Percentiles rank a stretch among this genome's conserved stretches.
These are phyloP conservation scores for Chironomus striatipennis DNA, from an alignment of 1,140 invertebrate genomes.

Conservation along the genomic window DNA sequence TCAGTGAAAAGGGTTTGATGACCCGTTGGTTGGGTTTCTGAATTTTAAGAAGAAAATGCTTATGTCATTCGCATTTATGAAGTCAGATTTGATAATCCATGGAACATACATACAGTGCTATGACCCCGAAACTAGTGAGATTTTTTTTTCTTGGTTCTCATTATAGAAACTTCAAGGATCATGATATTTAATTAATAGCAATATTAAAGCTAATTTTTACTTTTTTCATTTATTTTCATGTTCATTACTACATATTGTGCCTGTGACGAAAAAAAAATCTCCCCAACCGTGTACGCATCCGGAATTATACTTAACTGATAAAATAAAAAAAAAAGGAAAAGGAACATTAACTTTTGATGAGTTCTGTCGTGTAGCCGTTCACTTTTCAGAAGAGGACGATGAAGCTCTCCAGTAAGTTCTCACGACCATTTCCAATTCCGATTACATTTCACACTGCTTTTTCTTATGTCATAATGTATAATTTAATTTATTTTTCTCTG, in stretches of 20 bases:
- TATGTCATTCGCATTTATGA: too few species aligned
- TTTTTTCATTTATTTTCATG: background rate
- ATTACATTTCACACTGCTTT: too few species aligned
- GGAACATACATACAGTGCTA: too few species aligned
- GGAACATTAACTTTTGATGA: constrained; percentile 58
- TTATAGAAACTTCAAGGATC: background rate
- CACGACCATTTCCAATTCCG: background rate
- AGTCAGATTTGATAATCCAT: too few species aligned
- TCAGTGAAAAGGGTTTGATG: too few species aligned
- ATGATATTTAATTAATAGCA: background rate
- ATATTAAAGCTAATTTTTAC: background rate
- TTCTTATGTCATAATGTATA: background rate
- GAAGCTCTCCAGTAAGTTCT: constrained; percentile 54
- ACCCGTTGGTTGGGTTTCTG: too few species aligned
- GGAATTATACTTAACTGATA: too few species aligned
- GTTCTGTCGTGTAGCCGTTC: constrained; percentile 57
- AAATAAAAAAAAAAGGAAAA: constrained; percentile 41
- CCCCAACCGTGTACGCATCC: too few species aligned
- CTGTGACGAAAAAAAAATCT: too few species aligned
- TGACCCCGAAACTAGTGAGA: too few species aligned
- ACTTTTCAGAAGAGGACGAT: constrained; percentile 66
- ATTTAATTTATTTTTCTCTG: background rate
- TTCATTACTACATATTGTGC: background rate
- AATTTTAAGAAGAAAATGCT: too few species aligned
- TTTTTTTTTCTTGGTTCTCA: too few species aligned